These are phyloP conservation scores for Diaphora mendica DNA, from an alignment of 2,888 invertebrate species.

Conservation along the genomic window DNA sequence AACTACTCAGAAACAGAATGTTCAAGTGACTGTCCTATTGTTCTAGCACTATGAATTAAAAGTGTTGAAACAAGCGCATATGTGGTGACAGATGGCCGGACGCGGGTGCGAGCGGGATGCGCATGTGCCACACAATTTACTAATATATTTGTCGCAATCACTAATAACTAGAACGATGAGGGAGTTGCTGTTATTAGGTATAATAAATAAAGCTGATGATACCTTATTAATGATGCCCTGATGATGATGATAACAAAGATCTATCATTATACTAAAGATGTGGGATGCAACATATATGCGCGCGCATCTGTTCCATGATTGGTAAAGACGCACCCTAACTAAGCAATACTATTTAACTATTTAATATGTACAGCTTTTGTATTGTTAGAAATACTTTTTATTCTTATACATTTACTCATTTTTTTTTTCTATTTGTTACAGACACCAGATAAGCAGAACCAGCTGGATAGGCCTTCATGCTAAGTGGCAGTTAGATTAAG, in stretches of 20 bases:
- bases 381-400: constrained; percentile 9
- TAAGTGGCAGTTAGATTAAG: constrained; percentile 71
- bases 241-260: constrained; percentile 46
- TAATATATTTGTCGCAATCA: constrained; percentile 74
- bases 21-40: constrained; percentile 71
- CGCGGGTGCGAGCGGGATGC: constrained; percentile 73
- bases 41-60: constrained; percentile 81
- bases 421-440: constrained; percentile 83
- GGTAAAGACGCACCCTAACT: constrained; percentile 60
- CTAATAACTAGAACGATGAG: constrained; percentile 65
- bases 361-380: constrained; percentile 56
- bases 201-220: constrained; percentile 52
- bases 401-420: constrained; percentile 54
- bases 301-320: constrained; percentile 78
- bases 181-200: constrained; percentile 51
- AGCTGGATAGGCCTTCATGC: constrained; percentile 86
- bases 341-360: constrained; percentile 57
- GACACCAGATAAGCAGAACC: constrained; percentile 88
- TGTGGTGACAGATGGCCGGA: constrained; percentile 85
- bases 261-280: constrained; percentile 49
- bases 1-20: constrained; percentile 21
- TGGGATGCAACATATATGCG: constrained; percentile 64
- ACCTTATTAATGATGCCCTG: constrained; percentile 31
- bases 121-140: constrained; percentile 76
- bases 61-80: constrained; percentile 80